phyloP scores from a whole-genome alignment of 1,140 invertebrate species.

The Archegozetes longisetosus region DNA sequence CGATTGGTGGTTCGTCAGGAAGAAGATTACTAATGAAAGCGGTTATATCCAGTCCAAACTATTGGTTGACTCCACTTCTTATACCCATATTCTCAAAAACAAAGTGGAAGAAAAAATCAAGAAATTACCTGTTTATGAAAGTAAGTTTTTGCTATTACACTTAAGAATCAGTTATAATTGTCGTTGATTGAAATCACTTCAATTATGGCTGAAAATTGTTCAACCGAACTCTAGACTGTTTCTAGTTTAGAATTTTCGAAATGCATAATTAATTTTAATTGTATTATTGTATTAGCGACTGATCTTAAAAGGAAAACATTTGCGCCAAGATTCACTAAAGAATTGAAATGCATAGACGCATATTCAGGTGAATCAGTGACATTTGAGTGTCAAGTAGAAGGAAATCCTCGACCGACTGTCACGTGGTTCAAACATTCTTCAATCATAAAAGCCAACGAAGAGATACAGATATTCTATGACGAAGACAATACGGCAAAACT shows the following conservation, averaged over 20 bases:
- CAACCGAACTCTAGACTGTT: too few relatives aligned
- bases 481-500: conserved; percentile 79
- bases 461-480: conserved; percentile 68
- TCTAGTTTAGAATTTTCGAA: too few relatives aligned
- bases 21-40: conserved; percentile 71
- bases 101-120: conserved; percentile 79
- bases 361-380: conserved; percentile 71
- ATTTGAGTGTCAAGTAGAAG: conserved; percentile 71
- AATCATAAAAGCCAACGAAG: conserved; percentile 53
- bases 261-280: too few relatives aligned
- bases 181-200: too few relatives aligned
- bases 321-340: neutral
- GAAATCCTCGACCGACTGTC: conserved; percentile 68
- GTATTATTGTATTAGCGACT: too few relatives aligned
- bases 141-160: conserved; percentile 41
- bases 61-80: conserved; percentile 59
- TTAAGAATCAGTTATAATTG: neutral
- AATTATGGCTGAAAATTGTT: too few relatives aligned
- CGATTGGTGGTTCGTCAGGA: conserved; percentile 84
- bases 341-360: conserved; percentile 48
- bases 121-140: conserved; percentile 74
- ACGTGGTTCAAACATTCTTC: conserved; percentile 87
- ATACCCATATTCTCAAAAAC: conserved; percentile 62
- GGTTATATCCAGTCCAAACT: conserved; percentile 82
- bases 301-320: too few relatives aligned